phyloP scores from a whole-genome alignment of 2,113 vertebrate genomes.

The Chrysochloris asiatica region DNA sequence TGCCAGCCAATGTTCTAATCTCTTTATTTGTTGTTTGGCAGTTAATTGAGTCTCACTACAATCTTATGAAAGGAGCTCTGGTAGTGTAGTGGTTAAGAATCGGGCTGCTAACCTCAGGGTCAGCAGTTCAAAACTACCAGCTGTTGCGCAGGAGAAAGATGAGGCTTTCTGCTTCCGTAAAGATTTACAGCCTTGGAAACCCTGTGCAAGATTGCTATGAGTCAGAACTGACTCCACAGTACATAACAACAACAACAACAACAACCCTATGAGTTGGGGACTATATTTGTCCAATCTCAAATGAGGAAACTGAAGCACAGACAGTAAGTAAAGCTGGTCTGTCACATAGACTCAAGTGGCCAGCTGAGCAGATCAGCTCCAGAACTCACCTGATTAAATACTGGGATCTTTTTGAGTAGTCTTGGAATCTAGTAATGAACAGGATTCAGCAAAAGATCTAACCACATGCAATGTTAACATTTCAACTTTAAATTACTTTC shows the following conservation, averaged over 20 bases:
- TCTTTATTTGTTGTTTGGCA: neutral
- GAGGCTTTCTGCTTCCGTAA: too few relatives aligned
- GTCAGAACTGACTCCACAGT: too few relatives aligned
- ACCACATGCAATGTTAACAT: neutral
- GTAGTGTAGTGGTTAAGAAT: too few relatives aligned
- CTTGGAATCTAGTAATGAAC: neutral
- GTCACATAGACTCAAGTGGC: neutral
- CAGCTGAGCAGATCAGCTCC: neutral
- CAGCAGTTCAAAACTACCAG: too few relatives aligned
- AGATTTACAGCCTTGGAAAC: too few relatives aligned
- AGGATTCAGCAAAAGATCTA: neutral
- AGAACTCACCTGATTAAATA: neutral
- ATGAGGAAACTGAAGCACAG: neutral
- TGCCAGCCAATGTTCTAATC: neutral
- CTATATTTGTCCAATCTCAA: neutral
- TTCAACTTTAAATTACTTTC: conserved; percentile 25
- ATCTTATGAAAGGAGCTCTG: too few relatives aligned
- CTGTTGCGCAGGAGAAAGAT: too few relatives aligned
- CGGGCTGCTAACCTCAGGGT: too few relatives aligned
- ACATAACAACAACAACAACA: too few relatives aligned
- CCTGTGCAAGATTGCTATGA: too few relatives aligned
- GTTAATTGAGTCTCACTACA: neutral
- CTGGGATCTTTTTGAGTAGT: neutral
- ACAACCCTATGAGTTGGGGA: neutral
- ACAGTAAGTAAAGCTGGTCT: neutral